Conservation (phyloP, 2,113 vertebrate species). For the Cynocephalus volans region DNA sequence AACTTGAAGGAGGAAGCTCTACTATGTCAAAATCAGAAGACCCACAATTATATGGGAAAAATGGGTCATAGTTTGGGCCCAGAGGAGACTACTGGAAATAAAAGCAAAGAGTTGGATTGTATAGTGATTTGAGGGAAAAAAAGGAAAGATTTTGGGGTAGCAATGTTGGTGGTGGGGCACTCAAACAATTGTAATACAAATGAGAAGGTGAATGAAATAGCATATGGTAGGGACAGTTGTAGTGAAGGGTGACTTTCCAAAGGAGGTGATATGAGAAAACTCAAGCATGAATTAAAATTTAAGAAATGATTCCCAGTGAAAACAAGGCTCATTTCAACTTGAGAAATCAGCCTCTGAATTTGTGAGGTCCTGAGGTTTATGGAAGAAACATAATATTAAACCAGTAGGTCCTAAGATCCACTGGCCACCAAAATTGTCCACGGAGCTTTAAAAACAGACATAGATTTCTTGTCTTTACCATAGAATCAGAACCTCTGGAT, state of each 20-base stretch:
- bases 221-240: neutral
- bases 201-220: neutral
- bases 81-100: neutral
- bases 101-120: neutral
- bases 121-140: neutral
- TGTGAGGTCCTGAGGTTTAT: neutral
- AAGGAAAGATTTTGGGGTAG: neutral
- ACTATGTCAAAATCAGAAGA: conserved; percentile 2
- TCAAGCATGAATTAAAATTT: neutral
- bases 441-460: neutral
- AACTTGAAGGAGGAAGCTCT: neutral
- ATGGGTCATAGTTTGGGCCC: neutral
- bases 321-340: neutral
- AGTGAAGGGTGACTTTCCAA: neutral
- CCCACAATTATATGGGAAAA: neutral
- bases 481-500: neutral
- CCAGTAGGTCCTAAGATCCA: neutral
- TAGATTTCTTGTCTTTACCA: neutral
- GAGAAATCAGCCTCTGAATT: neutral
- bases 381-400: neutral
- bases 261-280: neutral
- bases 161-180: neutral
- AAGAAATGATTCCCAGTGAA: neutral
- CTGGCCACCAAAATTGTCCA: neutral
- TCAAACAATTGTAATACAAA: neutral